Percentiles rank a stretch among this genome's conserved stretches.
Evolutionary conservation across 2,797 vertebrate species (phyloP).

Genomic region (Malurus splendens): DNA sequence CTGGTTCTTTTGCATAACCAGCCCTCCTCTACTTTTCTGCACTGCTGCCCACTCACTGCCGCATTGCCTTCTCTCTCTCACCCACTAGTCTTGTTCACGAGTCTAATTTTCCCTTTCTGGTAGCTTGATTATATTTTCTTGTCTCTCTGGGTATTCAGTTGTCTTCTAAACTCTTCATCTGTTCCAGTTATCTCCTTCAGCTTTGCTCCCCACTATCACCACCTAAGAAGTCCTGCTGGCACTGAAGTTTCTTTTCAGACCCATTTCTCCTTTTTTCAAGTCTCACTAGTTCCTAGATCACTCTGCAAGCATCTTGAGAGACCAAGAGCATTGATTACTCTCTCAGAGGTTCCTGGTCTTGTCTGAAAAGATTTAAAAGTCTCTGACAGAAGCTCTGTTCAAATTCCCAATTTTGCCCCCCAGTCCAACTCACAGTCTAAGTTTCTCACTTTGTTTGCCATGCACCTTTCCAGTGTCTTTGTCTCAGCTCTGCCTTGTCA

Average conservation of each 20-base stretch:
- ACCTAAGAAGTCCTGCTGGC: background rate
- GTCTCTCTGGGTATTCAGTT: background rate
- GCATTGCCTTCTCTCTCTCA: background rate
- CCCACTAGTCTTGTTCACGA: background rate
- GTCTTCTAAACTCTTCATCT: background rate
- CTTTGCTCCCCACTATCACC: background rate
- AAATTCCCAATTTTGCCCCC: background rate
- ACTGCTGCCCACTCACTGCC: background rate
- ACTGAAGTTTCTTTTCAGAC: background rate
- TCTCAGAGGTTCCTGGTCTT: background rate
- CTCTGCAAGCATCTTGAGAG: background rate
- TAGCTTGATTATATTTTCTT: background rate
- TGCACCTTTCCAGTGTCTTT: background rate
- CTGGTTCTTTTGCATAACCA: background rate
- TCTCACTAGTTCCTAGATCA: background rate
- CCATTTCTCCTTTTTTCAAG: background rate
- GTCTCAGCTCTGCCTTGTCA: background rate
- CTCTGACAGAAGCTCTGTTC: background rate
- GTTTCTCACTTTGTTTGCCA: background rate
- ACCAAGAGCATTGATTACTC: background rate
- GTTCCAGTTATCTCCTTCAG: background rate
- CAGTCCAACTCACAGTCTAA: background rate
- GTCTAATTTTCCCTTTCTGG: background rate
- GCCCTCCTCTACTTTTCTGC: background rate
- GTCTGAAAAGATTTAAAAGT: background rate